Evolutionary conservation across 1,140 invertebrate species (phyloP).

Genomic region (Tyrophagus putrescentiae): DNA sequence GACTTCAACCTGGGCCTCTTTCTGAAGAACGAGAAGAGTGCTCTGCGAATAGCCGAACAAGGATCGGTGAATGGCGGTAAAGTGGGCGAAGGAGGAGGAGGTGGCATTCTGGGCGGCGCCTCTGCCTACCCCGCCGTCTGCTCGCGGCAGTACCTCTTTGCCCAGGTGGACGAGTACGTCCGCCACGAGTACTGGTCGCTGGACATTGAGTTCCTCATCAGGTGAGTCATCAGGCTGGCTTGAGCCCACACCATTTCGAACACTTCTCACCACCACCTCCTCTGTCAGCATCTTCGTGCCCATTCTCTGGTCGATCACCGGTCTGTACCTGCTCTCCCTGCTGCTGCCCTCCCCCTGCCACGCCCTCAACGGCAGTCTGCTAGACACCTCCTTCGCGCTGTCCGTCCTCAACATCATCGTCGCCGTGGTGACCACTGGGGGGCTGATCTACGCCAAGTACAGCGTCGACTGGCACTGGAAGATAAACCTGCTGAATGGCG

Average conservation of each 20-base stretch:
- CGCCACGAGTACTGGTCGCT: not conserved
- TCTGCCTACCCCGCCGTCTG: too few relatives aligned
- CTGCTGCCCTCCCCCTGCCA: not conserved
- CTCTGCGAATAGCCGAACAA: too few relatives aligned
- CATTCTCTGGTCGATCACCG: not conserved
- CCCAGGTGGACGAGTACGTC: not conserved
- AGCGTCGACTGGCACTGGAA: not conserved
- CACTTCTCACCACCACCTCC: not conserved
- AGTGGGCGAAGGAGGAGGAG: too few relatives aligned
- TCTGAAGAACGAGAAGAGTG: not conserved
- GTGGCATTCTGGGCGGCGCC: too few relatives aligned
- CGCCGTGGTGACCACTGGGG: not conserved
- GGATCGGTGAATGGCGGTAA: too few relatives aligned
- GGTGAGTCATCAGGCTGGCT: not conserved
- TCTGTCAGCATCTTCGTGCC: not conserved
- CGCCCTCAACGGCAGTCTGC: not conserved
- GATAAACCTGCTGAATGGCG: not conserved
- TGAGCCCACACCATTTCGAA: not conserved
- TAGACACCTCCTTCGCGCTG: too few relatives aligned
- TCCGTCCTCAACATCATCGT: slow-evolving; percentile 1
- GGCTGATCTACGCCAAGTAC: not conserved
- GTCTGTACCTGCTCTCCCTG: not conserved
- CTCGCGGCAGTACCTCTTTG: too few relatives aligned
- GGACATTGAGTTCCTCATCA: not conserved
- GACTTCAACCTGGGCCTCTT: not conserved